Conservation (phyloP, 2,113 vertebrate genomes). For the Acrocephalus kingi region DNA sequence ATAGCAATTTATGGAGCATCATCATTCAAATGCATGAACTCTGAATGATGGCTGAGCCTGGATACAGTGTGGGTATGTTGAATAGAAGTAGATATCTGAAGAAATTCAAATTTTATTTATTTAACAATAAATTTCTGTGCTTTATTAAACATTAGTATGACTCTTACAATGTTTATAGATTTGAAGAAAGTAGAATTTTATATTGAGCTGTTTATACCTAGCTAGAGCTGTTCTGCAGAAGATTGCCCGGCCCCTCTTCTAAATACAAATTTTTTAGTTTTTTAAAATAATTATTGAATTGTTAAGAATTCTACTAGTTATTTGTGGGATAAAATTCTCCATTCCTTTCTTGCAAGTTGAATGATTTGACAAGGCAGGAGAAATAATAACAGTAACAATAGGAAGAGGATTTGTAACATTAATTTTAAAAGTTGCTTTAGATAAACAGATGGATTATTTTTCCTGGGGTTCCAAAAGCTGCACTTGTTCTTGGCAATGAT, state of each 20-base stretch:
- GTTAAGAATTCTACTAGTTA: neutral
- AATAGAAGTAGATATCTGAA: neutral
- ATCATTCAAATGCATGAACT: neutral
- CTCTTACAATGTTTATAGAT: neutral
- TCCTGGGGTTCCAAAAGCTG: slow-evolving; percentile 37
- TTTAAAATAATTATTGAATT: neutral
- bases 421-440: slow-evolving; percentile 45
- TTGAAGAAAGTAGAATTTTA: neutral
- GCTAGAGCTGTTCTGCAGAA: neutral
- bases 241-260: neutral
- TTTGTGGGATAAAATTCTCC: neutral
- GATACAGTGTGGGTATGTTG: neutral
- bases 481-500: slow-evolving; percentile 43
- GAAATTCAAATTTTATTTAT: neutral
- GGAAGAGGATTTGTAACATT: slow-evolving; percentile 32
- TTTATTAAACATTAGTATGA: neutral
- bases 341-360: neutral
- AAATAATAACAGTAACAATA: slow-evolving; percentile 5
- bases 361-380: neutral
- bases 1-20: neutral
- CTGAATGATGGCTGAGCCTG: neutral
- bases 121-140: neutral
- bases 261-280: neutral
- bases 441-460: slow-evolving; percentile 59
- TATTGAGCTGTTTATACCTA: neutral